Percentiles rank a stretch among this genome's conserved stretches.
Conservation (phyloP, 2,797 vertebrate genomes). For the Xerus rutilus region DNA sequence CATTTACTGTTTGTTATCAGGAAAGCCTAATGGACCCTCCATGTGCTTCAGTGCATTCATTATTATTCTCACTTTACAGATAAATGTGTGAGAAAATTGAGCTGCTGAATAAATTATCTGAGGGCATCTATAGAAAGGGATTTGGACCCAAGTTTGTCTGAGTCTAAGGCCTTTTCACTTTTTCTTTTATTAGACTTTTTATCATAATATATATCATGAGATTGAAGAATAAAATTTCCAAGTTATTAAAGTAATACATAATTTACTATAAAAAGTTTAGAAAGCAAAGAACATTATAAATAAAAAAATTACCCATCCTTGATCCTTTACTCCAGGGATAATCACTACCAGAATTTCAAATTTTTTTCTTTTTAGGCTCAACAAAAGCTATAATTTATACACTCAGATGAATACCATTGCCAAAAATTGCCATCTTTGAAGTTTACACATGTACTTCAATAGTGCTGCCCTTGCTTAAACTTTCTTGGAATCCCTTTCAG, state of each 20-base stretch:
- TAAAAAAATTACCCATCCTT: not conserved
- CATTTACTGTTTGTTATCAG: not conserved
- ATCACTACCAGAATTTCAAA: constrained; percentile 31
- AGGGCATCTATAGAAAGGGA: not conserved
- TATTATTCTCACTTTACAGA: not conserved
- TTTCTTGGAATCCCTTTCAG: not conserved
- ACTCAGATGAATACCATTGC: not conserved
- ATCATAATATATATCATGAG: not conserved
- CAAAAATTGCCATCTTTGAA: constrained; percentile 6
- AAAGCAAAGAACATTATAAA: constrained; percentile 56
- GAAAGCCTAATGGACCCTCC: not conserved
- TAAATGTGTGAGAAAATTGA: not conserved
- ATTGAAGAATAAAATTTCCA: not conserved
- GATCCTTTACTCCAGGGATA: constrained; percentile 46
- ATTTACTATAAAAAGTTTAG: constrained; percentile 33
- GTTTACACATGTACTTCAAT: not conserved
- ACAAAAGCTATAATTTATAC: constrained; percentile 57
- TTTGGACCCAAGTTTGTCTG: constrained; percentile 23
- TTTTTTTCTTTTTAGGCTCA: constrained; percentile 17
- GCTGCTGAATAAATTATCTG: not conserved
- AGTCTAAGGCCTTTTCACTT: constrained; percentile 32
- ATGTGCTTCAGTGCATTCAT: not conserved
- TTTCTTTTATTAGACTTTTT: not conserved
- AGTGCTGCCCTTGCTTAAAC: not conserved
- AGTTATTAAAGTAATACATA: not conserved